These are phyloP conservation scores for Heliangelus exortis DNA, from an alignment of 2,797 vertebrate genomes.

Conservation along the genomic window DNA sequence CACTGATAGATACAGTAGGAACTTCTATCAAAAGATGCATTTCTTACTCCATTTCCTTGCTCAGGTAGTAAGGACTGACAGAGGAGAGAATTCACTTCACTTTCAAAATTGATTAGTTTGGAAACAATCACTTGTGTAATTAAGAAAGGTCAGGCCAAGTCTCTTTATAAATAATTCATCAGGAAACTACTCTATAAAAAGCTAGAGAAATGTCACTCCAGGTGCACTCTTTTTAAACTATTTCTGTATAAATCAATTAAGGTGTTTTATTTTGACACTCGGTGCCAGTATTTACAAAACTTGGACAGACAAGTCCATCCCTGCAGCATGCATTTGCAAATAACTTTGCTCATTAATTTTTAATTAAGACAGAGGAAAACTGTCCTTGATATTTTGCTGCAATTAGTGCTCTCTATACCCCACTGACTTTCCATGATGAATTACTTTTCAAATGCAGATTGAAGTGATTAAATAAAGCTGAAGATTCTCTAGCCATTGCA, in stretches of 20 bases:
- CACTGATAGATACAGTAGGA: not conserved
- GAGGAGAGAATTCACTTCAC: constrained; percentile 66
- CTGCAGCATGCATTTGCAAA: constrained; percentile 81
- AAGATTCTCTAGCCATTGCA: constrained; percentile 75
- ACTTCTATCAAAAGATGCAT: not conserved
- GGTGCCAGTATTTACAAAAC: constrained; percentile 82
- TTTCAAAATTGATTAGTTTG: constrained; percentile 78
- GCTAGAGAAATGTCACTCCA: constrained; percentile 74
- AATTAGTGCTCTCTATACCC: constrained; percentile 84
- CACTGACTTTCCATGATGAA: constrained; percentile 84
- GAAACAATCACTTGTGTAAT: constrained; percentile 79
- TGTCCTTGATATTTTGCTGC: constrained; percentile 85
- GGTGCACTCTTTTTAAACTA: constrained; percentile 77
- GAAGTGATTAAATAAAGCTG: constrained; percentile 84
- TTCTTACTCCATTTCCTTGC: constrained; percentile 23
- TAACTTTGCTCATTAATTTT: constrained; percentile 86
- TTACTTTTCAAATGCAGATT: constrained; percentile 86
- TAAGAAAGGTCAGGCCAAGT: constrained; percentile 75
- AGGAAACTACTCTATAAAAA: constrained; percentile 77
- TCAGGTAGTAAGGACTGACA: not conserved
- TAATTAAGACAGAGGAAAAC: constrained; percentile 87
- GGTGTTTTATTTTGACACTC: constrained; percentile 81
- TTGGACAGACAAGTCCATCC: constrained; percentile 80
- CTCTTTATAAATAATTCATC: constrained; percentile 82
- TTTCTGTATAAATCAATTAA: constrained; percentile 83